These are phyloP conservation scores for Eira barbara DNA, from an alignment of 2,113 vertebrate species.

Conservation along the genomic window DNA sequence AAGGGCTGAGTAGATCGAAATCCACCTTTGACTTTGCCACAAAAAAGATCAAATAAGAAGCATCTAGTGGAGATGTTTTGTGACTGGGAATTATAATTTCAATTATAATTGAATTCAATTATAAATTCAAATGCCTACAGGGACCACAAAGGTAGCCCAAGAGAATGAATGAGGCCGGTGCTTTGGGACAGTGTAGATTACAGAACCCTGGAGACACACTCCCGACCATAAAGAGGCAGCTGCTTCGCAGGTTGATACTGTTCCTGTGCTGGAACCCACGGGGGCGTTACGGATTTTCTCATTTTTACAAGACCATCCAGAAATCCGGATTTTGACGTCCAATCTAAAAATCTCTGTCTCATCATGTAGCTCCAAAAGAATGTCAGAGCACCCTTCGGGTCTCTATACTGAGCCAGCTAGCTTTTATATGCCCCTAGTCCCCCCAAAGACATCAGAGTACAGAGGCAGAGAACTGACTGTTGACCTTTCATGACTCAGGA, in stretches of 20 bases:
- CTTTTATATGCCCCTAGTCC: not conserved
- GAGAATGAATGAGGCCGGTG: accelerated
- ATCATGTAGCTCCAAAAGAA: not conserved
- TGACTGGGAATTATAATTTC: not conserved
- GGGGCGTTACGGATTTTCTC: not conserved
- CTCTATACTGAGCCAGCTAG: not conserved
- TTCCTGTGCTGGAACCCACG: not conserved
- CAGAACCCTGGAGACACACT: accelerated
- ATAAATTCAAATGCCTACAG: not conserved
- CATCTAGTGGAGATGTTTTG: not conserved
- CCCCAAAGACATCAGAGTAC: not conserved
- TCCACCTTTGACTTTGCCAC: not conserved
- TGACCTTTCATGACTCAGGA: not conserved
- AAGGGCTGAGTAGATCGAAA: not conserved
- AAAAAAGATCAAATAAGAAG: not conserved
- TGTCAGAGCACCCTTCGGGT: not conserved
- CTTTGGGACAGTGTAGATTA: not conserved
- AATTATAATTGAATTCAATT: not conserved
- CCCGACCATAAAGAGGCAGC: not conserved
- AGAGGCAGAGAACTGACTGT: not conserved
- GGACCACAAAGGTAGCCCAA: not conserved
- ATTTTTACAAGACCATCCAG: not conserved
- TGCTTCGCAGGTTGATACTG: not conserved
- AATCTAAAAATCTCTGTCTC: not conserved
- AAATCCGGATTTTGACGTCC: not conserved